Base-by-base conservation (phyloP, 2,888 invertebrate genomes). In the Pterostichus niger region DNA sequence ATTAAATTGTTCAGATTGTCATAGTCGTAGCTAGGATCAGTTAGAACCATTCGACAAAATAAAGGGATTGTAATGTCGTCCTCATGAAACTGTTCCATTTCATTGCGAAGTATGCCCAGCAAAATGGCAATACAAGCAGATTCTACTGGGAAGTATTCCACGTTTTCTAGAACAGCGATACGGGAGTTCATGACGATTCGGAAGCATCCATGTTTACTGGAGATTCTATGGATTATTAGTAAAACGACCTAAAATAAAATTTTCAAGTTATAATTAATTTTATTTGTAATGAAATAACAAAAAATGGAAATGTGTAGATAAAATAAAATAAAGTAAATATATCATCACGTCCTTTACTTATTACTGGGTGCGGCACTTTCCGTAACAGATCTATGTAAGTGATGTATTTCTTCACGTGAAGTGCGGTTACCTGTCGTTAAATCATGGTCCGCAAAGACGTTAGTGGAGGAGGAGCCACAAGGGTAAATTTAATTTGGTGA, bases 121-220 rank as follows among this genome's bases (percentile, higher is more conserved):
- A 83, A 11, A n/a, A 83, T 68, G 46, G 77, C 83, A 4, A 83
- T 40, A 15, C 77, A 64, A 0, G 83, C 83, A 10, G 83, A 56
- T 31, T 77, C 77, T 17, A 83, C 49, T 9, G 83, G 83, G 13
- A 83, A 83, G 15, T 77, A 83, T 17, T 83, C 83, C 0, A 83
- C 83, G 75, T 83, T 83, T 77, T 83, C 83, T 9, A 83, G 35
- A 10, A 77, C 77, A 10, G 77, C 77, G n/a, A 83, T 64, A 6
- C 83, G 61, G 7, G 83, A 83, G 17, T 83, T 83, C 83, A 83
- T 83, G 4, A 83, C 83, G 11, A 52, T 77, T 0, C 83, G 83
- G 75, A 83, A 83, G 49, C 83, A 83, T 11, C 83, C 83, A 35
- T 83, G 64, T 68, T 83, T 83, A 40, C 52, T 68, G 44, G 83